Evolutionary conservation across 2,888 invertebrate species (phyloP).

Genomic region (Mythimna pallens): DNA sequence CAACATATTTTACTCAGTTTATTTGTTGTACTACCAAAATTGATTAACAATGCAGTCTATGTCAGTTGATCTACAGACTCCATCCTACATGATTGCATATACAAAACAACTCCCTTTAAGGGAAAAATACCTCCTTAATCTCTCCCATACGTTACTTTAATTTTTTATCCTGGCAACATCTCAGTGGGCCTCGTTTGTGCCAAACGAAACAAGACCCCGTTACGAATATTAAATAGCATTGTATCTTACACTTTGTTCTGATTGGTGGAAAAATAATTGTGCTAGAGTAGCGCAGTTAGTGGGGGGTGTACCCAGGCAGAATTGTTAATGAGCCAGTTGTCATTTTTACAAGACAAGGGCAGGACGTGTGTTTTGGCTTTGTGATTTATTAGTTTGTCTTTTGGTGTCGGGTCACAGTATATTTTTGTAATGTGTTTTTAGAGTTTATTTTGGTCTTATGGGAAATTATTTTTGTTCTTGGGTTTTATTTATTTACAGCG

Average conservation of each 20-base stretch:
- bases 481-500: neutral
- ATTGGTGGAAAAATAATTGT: conserved; percentile 64
- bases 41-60: neutral
- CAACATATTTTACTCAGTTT: neutral
- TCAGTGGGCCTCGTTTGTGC: conserved; percentile 34
- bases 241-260: conserved; percentile 63
- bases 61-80: neutral
- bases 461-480: neutral
- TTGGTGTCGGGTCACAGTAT: conserved; percentile 25
- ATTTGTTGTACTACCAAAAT: neutral
- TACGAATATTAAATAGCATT: conserved; percentile 66
- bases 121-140: neutral
- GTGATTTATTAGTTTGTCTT: conserved; percentile 40
- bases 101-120: neutral
- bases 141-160: conserved; percentile 19
- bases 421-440: conserved; percentile 13
- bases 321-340: conserved; percentile 49
- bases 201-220: conserved; percentile 53
- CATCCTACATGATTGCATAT: neutral
- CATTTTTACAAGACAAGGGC: conserved; percentile 46
- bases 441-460: neutral
- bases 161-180: conserved; percentile 43
- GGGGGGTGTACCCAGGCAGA: conserved; percentile 27
- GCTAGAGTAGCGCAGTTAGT: conserved; percentile 37
- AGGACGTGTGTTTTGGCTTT: conserved; percentile 30